phyloP scores from a whole-genome alignment of 2,113 vertebrate genomes.

The Otis tarda region DNA sequence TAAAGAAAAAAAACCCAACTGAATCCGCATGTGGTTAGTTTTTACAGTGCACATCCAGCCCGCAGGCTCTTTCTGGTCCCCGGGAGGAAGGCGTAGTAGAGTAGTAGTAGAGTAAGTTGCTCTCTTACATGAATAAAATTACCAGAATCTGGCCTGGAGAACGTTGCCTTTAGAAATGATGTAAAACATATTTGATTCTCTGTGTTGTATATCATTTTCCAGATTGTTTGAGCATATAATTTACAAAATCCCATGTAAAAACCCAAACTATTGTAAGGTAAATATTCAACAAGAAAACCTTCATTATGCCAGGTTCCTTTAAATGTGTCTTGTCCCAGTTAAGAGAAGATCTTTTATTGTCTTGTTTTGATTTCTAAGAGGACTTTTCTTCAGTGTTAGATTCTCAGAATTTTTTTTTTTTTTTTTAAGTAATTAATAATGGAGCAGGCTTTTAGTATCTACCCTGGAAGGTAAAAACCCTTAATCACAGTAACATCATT shows the following conservation, averaged over 20 bases:
- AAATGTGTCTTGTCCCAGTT: neutral
- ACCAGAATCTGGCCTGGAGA: neutral
- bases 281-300: neutral
- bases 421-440: slow-evolving; percentile 61
- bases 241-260: neutral
- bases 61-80: neutral
- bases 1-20: neutral
- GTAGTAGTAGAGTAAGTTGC: neutral
- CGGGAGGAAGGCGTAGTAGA: neutral
- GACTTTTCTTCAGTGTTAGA: neutral
- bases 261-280: neutral
- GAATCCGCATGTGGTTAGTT: neutral
- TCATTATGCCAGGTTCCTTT: neutral
- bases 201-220: neutral
- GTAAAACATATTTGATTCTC: neutral
- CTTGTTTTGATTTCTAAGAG: neutral
- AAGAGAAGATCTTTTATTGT: neutral
- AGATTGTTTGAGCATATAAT: neutral
- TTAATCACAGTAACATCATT: slow-evolving; percentile 79
- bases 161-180: neutral
- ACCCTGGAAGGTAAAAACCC: slow-evolving; percentile 64
- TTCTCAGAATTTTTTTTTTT: neutral
- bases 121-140: neutral
- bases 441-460: slow-evolving; percentile 64
- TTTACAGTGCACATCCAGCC: neutral